Base-by-base conservation (phyloP, 2,797 vertebrate genomes). In the Sternotherus odoratus region DNA sequence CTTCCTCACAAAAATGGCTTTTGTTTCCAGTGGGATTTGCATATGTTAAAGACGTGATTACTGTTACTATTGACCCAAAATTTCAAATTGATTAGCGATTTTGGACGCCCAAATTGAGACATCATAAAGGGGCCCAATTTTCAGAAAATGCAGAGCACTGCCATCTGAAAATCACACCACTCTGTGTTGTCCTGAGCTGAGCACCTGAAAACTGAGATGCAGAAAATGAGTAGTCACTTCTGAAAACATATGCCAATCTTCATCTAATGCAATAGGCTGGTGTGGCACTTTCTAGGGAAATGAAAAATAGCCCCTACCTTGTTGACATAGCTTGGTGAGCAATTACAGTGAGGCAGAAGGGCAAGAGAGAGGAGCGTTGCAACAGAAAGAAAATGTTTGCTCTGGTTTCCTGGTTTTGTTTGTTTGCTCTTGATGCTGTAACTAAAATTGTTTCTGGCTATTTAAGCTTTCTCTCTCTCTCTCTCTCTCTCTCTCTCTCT, bases 241-340 rank as follows among this genome's bases (percentile, higher is more conserved):
- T 96, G 48, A 93, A 95, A 95, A 86, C 54, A 3, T 81, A 12
- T n/a, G 77, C 39, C 46, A 79, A 74, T 89, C 89, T 91, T 89
- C 95, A 90, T 86, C 72, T 6, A 91, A 43, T 75, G 50, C 56
- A 82, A 77, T 50, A 82, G 57, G 17, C 80, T 48, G 15, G 11
- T n/a, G 63, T 87, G 91, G 46, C 5, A 39, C 3, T 85, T 93
- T 85, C 90, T 63, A 33, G 33, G 39, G 88, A 91, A 77, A 5
- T 86, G 79, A 95, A 96, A 87, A 95, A 95, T 66, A 1, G 15
- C 82, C 82, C 86, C 53, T 94, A 15, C 79, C 79, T 87, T 90
- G 63, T 82, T 48, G 74, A 84, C 5, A 50, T 93, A 93, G 46
- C 78, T 90, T 56, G 43, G 46, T 93, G 93, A 91, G 49, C 48